phyloP scores from a whole-genome alignment of 2,888 invertebrate species.

The Diaprepes abbreviatus region DNA sequence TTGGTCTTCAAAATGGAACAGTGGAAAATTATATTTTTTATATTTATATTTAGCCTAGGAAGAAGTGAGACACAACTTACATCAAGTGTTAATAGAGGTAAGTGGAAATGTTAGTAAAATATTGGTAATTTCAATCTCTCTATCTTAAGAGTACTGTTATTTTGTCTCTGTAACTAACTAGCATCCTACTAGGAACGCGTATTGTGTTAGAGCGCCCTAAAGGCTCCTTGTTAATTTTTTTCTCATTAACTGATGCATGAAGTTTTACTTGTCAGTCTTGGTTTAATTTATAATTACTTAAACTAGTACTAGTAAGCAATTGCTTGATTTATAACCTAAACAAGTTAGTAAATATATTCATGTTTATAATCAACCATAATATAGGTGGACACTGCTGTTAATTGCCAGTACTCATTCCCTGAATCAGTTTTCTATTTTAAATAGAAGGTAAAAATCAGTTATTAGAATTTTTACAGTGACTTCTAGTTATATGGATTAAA shows the following conservation, averaged over 20 bases:
- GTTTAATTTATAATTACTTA: conserved; percentile 34
- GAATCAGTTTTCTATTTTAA: no score
- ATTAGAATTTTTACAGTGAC: no score
- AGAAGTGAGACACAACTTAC: conserved; percentile 25
- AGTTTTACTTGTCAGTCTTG: conserved; percentile 39
- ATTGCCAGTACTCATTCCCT: no score
- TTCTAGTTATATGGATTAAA: no score
- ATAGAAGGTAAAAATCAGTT: no score
- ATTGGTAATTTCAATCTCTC: conserved; percentile 7
- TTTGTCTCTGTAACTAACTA: conserved; percentile 29
- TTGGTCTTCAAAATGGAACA: conserved; percentile 30
- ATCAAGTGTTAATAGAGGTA: conserved; percentile 33
- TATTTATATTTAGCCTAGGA: conserved; percentile 26
- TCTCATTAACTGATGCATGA: conserved; percentile 35
- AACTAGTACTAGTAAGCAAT: not conserved
- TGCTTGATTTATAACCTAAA: conserved; percentile 20
- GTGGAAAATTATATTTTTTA: conserved; percentile 34
- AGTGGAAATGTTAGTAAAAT: conserved; percentile 35
- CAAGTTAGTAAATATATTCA: no score
- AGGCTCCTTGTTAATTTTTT: conserved; percentile 22
- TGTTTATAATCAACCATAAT: no score
- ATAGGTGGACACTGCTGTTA: no score
- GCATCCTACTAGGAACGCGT: conserved; percentile 10
- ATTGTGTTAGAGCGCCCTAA: conserved; percentile 18
- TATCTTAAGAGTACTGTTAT: conserved; percentile 42